Evolutionary conservation across 2,888 invertebrate species (phyloP), one percentile per base, ranked within the genome.

Genomic region (Epinotia ramella): DNA sequence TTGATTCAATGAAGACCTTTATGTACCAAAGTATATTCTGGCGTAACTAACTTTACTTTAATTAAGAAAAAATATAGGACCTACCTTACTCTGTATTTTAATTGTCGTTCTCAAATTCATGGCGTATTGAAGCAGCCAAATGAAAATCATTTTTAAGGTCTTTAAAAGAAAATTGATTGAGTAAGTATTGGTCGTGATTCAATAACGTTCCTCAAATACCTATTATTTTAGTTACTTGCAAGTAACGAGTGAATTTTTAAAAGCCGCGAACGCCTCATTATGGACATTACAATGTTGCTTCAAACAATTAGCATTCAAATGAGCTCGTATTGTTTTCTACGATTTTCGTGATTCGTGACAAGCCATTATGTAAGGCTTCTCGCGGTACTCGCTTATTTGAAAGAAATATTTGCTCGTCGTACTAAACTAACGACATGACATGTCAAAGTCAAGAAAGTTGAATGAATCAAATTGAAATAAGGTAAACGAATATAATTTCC

Each of bases 291-390:
- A 18, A 18, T 46, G 64, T 64, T 44, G 13, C 16, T 24, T 16
- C 6, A 64, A 64, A 20, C 13, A 64, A 66, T 66, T 66, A 67
- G 40, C 67, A 68, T 68, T 56, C 16, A 68, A 20, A 6, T 18
- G 33, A 28, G 24, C 33, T 11, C 20, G 33, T 57, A 18, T 68
- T 68, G 57, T 67, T 16, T 67, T 56, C 12, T 56, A n/a, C 33
- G 67, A 33, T 67, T 57, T 49, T 59, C 16, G 20, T 59, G 11
- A n/a, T 53, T 59, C 24, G 16, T 59, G 11, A n/a, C 12, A 12
- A 57, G 44, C 13, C 24, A 20, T 49, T 53, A 44, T 44, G 16
- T 59, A 44, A 59, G 16, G 28, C 13, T 59, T 16, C 57, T 18
- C 20, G 57, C 40, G 16, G 24, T 28, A 28, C 24, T 28, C 24